A percentile compares a stretch with the other conserved stretches of the same genome.
Evolutionary conservation across 2,797 vertebrate species (phyloP).

Genomic region (Sebastes dallii): DNA sequence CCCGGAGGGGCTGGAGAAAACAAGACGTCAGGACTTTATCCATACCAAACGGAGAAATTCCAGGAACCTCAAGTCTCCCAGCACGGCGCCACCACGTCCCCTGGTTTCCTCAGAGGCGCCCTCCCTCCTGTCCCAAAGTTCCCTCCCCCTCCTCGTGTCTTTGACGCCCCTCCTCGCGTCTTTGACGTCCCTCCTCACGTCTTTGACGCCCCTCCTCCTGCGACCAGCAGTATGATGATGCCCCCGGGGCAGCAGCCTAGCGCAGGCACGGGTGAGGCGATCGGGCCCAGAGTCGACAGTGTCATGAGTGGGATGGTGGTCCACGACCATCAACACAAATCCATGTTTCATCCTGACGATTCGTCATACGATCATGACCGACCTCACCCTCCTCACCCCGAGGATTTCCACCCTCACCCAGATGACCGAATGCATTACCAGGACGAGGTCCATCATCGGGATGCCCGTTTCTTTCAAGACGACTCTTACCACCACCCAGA

Average conservation of each 20-base stretch:
- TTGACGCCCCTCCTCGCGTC: slow-evolving; percentile 31
- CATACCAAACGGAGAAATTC: slow-evolving; percentile 57
- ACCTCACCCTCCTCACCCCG: slow-evolving; percentile 19
- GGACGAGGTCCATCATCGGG: slow-evolving; percentile 30
- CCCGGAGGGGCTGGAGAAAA: slow-evolving; percentile 39
- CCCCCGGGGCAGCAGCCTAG: slow-evolving; percentile 34
- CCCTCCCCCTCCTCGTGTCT: slow-evolving; percentile 70
- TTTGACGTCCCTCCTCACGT: slow-evolving; percentile 33
- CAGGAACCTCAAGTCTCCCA: slow-evolving; percentile 57
- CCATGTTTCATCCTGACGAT: slow-evolving; percentile 57
- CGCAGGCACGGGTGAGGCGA: neutral
- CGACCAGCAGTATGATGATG: slow-evolving; percentile 12
- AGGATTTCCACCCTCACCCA: slow-evolving; percentile 33
- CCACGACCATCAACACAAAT: slow-evolving; percentile 78
- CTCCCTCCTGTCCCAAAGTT: slow-evolving; percentile 79
- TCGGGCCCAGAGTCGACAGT: slow-evolving; percentile 8
- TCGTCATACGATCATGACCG: slow-evolving; percentile 23
- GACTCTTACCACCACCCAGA: slow-evolving; percentile 53
- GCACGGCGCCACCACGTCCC: slow-evolving; percentile 19
- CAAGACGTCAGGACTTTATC: slow-evolving; percentile 41
- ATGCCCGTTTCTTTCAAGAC: slow-evolving; percentile 69
- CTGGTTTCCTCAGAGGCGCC: slow-evolving; percentile 61
- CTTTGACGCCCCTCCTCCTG: slow-evolving; percentile 35
- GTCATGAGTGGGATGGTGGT: slow-evolving; percentile 67
- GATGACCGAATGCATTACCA: slow-evolving; percentile 53